Evolutionary conservation across 2,113 vertebrate species (phyloP).

Genomic region (Leucopsar rothschildi): DNA sequence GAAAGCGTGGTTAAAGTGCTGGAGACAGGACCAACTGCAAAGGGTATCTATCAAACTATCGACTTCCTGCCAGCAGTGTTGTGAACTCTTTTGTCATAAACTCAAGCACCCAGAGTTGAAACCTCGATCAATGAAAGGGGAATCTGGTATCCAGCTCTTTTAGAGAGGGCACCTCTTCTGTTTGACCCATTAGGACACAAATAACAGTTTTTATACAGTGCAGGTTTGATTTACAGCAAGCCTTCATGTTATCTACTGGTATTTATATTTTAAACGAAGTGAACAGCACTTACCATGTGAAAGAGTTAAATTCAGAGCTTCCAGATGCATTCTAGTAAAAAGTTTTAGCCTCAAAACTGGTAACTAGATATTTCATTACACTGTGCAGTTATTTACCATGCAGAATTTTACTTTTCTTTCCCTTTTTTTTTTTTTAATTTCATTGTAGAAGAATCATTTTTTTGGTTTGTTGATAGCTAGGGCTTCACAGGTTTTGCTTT

Average conservation of each 20-base stretch:
- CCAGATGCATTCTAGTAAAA: background rate
- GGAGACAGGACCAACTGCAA: slow-evolving; percentile 78
- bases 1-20: slow-evolving; percentile 83
- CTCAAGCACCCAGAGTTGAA: slow-evolving; percentile 75
- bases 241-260: slow-evolving; percentile 33
- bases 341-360: background rate
- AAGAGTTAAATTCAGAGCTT: slow-evolving; percentile 9
- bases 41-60: slow-evolving; percentile 84
- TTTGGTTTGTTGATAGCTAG: background rate
- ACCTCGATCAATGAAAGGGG: slow-evolving; percentile 78
- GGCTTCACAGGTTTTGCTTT: background rate
- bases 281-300: background rate
- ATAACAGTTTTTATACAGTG: slow-evolving; percentile 60
- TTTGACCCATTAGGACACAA: slow-evolving; percentile 77
- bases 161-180: slow-evolving; percentile 79
- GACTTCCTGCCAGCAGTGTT: slow-evolving; percentile 84
- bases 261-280: background rate
- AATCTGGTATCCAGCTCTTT: slow-evolving; percentile 80
- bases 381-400: background rate
- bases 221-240: slow-evolving; percentile 39
- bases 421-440: too few species aligned
- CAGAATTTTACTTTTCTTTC: background rate
- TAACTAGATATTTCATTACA: slow-evolving; percentile 6
- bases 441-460: background rate
- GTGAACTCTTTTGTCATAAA: slow-evolving; percentile 89